Base-by-base conservation (phyloP, 2,797 vertebrate species). In the Myotis daubentonii region DNA sequence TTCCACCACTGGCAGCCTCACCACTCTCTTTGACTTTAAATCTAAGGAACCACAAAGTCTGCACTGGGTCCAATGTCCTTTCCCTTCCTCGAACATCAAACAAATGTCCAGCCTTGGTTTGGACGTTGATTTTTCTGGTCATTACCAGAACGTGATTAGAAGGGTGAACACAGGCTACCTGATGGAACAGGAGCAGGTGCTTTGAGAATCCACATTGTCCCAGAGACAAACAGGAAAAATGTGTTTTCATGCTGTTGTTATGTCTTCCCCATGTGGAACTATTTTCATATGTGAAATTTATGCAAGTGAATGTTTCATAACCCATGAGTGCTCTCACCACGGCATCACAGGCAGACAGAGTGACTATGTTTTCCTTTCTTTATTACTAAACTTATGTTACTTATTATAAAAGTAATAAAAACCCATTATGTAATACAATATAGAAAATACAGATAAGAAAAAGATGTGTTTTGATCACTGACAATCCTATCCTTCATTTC, bases 241-340 rank as follows among this genome's bases (percentile, higher is more conserved):
- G 41, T 38, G 38, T 28, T 0, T 80, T 96, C 17, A 1, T 17
- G 2, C 28, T 13, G 25, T 28, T 57, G 30, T 4, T 41, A 7
- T 41, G 68, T 96, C 75, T 96, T 89, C 17, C 62, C 62, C 87
- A 55, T 38, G 15, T 76, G 66, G 49, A 89, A 62, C 19, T 65
- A 38, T 70, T 84, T 93, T 76, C 47, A 65, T 19, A 55, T 20
- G 38, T 60, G 28, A 51, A 75, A 76, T 89, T 38, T 76, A 36
- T 91, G 33, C 55, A 70, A 87, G 15, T 68, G 41, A 89, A 72
- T 23, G 55, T 72, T 81, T 83, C 49, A 62, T 62, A 83, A 78
- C 7, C 25, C 8, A 6, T 28, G 28, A 96, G 11, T 36, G 12
- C 33, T 72, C 44, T 87, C 13, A 65, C 47, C 65, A 20, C 17